Evolutionary conservation across 2,113 vertebrate genomes (phyloP), one percentile per base, ranked within the genome.

Genomic region (Psilopogon haemacephalus): DNA sequence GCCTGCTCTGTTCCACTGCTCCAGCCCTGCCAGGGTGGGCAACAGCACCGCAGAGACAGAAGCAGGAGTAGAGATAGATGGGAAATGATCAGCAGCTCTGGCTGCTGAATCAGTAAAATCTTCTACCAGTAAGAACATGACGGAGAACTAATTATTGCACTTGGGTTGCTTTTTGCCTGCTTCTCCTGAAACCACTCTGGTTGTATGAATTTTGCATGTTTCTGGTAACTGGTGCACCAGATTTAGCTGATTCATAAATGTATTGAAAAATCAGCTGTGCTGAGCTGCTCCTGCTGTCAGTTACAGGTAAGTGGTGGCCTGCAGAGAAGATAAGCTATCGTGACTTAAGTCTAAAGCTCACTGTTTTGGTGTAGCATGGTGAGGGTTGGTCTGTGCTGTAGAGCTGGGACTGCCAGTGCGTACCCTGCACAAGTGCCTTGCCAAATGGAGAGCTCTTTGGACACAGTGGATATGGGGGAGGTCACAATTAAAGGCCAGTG

Each of bases 181-280:
- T 84, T 59, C 26, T 21, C 4, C 5, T 2, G 46, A 74, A 68
- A 46, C 12, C 1, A 0, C 17, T 23, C 11, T 1, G 2, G 11
- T 16, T 76, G 13, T 35, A 4, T 19, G 46, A 59, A 48, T 64
- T 35, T 46, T 88, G 42, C 21, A 1, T 35, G 8, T 59, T 89
- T 69, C 38, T 70, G 19, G 5, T 63, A 42, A 63, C 0, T 4
- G 7, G 1, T 16, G 40, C 32, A 21, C 21, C 27, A 28, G 60
- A 42, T 55, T 55, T 50, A 28, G 37, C 33, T 4, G 16, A 37
- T 73, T 56, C 8, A 15, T 11, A 27, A 24, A 33, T 4, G 4
- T n/a, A 7, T 42, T 50, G 46, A 27, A 65, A 65, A 72, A 12
- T 37, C 42, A 54, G 10, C 21, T 35, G 26, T 62, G 67, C 63